A percentile compares a stretch with the other conserved stretches of the same genome.
Evolutionary conservation across 2,113 vertebrate genomes (phyloP).

Genomic region (Otis tarda): DNA sequence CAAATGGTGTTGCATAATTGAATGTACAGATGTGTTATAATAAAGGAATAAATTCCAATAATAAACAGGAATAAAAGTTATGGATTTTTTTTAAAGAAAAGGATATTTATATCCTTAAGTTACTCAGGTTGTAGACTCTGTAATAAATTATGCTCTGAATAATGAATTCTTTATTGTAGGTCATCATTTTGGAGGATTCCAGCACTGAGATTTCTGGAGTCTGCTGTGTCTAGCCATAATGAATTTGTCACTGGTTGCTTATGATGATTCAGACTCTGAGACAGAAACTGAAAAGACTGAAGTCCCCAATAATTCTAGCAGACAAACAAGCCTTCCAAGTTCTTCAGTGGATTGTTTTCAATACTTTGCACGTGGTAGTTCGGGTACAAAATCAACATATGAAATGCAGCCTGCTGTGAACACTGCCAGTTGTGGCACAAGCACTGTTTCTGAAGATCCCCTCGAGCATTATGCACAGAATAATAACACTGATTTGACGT

Average conservation of each 20-base stretch:
- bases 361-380: background rate
- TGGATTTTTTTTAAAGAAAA: background rate
- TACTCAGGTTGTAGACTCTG: background rate
- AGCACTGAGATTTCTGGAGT: background rate
- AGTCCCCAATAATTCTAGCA: background rate
- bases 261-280: slow-evolving; percentile 90
- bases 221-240: slow-evolving; percentile 62
- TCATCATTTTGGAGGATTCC: slow-evolving; percentile 36
- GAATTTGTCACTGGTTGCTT: slow-evolving; percentile 86
- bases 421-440: background rate
- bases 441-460: background rate
- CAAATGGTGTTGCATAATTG: background rate
- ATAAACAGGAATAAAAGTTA: background rate
- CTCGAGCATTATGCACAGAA: background rate
- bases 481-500: background rate
- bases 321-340: background rate
- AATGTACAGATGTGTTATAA: background rate
- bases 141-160: slow-evolving; percentile 21
- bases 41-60: background rate
- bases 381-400: background rate
- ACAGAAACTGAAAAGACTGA: slow-evolving; percentile 61
- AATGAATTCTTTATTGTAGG: slow-evolving; percentile 58
- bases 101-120: background rate
- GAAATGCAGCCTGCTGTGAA: background rate
- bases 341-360: background rate